Conservation (phyloP, 2,113 vertebrate genomes). For the Hucho hucho region DNA sequence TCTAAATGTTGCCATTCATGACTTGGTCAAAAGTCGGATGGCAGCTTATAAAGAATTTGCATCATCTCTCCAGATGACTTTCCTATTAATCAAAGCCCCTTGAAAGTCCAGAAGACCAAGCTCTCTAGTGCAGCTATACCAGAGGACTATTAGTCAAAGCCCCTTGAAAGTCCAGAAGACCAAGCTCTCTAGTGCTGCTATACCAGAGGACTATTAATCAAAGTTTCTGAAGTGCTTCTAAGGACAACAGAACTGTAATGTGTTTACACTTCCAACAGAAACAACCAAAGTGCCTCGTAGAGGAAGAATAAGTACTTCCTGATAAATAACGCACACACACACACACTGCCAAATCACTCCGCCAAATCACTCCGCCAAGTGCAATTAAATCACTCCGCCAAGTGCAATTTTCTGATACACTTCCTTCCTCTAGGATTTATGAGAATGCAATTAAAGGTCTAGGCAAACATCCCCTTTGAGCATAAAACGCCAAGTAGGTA, state of each 20-base stretch:
- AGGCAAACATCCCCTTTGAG: conserved; percentile 27
- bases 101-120: neutral
- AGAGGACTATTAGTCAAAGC: conserved; percentile 2
- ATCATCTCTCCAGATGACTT: neutral
- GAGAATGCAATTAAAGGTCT: conserved; percentile 40
- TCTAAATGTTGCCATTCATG: neutral
- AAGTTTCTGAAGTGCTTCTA: conserved; percentile 21
- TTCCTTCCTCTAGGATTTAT: conserved; percentile 34
- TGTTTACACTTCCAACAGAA: neutral
- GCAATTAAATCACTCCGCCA: conserved; percentile 18
- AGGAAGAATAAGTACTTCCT: conserved; percentile 13
- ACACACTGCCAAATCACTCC: neutral
- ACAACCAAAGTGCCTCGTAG: conserved; percentile 10
- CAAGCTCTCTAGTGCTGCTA: neutral
- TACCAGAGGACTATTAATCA: conserved; percentile 9
- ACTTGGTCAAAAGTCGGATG: neutral
- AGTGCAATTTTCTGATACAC: conserved; percentile 35
- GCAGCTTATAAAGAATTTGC: neutral
- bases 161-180: neutral
- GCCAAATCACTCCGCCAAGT: neutral
- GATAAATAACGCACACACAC: conserved; percentile 5
- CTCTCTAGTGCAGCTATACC: neutral
- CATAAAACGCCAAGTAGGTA: conserved; percentile 24
- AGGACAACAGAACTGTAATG: conserved; percentile 2
- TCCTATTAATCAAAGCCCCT: neutral